Percentiles rank a stretch among this genome's conserved stretches.
Conservation (phyloP, 2,888 invertebrate species). For the Cylloceria caligata region DNA sequence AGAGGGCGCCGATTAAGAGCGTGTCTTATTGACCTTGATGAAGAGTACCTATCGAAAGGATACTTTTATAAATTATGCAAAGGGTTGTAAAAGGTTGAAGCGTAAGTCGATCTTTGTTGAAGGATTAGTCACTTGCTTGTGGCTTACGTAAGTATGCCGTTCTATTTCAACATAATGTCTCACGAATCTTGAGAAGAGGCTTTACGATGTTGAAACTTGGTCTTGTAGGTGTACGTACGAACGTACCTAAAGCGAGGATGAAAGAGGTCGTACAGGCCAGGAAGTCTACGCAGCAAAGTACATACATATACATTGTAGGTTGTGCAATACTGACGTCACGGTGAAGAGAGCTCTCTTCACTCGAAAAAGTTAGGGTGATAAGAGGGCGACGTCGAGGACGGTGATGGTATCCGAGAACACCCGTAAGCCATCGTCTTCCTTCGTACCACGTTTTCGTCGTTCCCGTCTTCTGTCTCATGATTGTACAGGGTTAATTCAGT, state of each 20-base stretch:
- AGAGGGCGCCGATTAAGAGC: conserved; percentile 14
- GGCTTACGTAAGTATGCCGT: neutral
- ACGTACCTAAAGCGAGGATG: conserved; percentile 33
- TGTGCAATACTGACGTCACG: conserved; percentile 72
- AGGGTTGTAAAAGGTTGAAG: conserved; percentile 4
- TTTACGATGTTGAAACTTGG: conserved; percentile 34
- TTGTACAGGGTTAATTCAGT: conserved; percentile 74
- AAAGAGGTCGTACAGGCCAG: conserved; percentile 7
- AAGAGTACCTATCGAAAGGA: neutral
- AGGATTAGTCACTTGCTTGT: neutral
- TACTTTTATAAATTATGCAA: neutral
- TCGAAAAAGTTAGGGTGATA: conserved; percentile 77
- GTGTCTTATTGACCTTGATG: conserved; percentile 10
- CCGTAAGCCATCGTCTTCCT: conserved; percentile 1
- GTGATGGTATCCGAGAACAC: conserved; percentile 42
- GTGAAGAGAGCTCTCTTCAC: conserved; percentile 34
- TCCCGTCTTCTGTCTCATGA: conserved; percentile 73
- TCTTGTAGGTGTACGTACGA: neutral
- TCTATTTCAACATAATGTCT: neutral
- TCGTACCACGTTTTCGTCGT: conserved; percentile 18
- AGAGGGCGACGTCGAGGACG: conserved; percentile 66
- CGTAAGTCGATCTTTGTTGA: neutral
- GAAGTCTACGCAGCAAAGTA: conserved; percentile 50
- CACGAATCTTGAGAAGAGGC: neutral
- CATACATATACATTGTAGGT: conserved; percentile 52